phyloP scores from a whole-genome alignment of 2,797 vertebrate genomes.

The Geotrypetes seraphini region DNA sequence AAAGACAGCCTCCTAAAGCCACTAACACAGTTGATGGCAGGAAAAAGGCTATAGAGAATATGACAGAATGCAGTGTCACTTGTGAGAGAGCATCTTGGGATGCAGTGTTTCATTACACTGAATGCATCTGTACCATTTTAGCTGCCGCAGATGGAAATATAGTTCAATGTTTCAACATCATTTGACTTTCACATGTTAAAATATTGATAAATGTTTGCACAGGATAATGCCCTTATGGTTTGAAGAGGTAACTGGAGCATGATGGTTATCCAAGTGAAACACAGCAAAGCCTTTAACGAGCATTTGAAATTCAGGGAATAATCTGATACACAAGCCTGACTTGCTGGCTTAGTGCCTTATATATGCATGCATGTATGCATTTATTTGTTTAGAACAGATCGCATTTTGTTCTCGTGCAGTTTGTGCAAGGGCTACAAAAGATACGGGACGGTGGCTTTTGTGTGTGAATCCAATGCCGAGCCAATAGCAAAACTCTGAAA shows the following conservation, averaged over 20 bases:
- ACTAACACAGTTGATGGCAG: too few relatives aligned
- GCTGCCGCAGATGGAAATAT: conserved; percentile 81
- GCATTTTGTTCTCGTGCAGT: conserved; percentile 7
- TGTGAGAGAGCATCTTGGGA: conserved; percentile 70
- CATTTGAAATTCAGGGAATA: conserved; percentile 59
- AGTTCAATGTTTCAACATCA: conserved; percentile 83
- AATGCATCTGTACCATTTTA: conserved; percentile 61
- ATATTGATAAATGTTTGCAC: conserved; percentile 76
- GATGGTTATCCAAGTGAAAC: conserved; percentile 66
- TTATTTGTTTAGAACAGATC: conserved; percentile 7
- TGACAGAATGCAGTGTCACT: conserved; percentile 61
- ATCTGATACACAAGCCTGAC: conserved; percentile 33
- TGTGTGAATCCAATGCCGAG: conserved; percentile 12
- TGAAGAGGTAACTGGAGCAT: conserved; percentile 61
- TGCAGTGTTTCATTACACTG: conserved; percentile 69
- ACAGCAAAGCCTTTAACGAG: conserved; percentile 61
- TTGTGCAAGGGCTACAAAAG: conserved; percentile 11
- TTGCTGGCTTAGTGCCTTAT: conserved; percentile 25
- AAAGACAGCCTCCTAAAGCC: conserved; percentile 50
- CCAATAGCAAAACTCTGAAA: too few relatives aligned
- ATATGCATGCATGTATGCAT: too few relatives aligned
- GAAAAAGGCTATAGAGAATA: conserved; percentile 29
- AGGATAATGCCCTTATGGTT: conserved; percentile 54
- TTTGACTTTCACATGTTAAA: conserved; percentile 84
- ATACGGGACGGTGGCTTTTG: conserved; percentile 28